Evolutionary conservation across 2,113 vertebrate genomes (phyloP), one percentile per base, ranked within the genome.

Genomic region (Apodemus sylvaticus): DNA sequence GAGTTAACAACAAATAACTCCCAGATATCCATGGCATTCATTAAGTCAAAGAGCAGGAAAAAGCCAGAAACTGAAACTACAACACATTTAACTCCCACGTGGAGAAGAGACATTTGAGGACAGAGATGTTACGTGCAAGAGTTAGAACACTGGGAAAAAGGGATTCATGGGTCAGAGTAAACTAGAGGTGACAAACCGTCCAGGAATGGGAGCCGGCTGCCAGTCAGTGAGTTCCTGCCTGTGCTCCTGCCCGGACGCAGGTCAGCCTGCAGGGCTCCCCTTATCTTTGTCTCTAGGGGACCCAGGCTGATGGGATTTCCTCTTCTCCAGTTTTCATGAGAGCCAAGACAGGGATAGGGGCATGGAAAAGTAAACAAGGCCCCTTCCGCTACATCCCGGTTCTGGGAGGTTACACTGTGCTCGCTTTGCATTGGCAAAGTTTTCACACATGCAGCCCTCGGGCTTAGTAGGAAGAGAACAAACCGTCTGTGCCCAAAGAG

Each of bases 361-460:
- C 66, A 45, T 66, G 53, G 82, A 89, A 92, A 97, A 86, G 10
- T 62, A 90, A 96, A 89, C 24, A 55, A 48, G 42, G 16, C 13
- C 71, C 26, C 71, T 76, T 60, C 51, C 45, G 42, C 13, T 86
- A 70, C 78, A 45, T 89, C 29, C 39, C 29, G 62, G 77, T 82
- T 42, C 24, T 73, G 60, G 73, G 39, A 53, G 20, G 29, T 39
- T 64, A 31, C 5, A 36, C 2, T 7, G 82, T 51, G 94, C 62
- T 88, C 55, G 48, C 51, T 26, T 22, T 51, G 17, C 5, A 11
- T 19, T 90, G 78, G 45, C 24, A 51, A 45, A 76, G 42, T 64
- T 77, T 39, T 81, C 51, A 62, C 62, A 82, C 81, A 76, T 55
- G 5, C 11, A 66, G 48, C 7, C 26, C 14, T 70, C 24, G 86